Percentiles rank a stretch among this genome's conserved stretches.
phyloP scores from a whole-genome alignment of 1,140 invertebrate genomes.

The Microplitis mediator region DNA sequence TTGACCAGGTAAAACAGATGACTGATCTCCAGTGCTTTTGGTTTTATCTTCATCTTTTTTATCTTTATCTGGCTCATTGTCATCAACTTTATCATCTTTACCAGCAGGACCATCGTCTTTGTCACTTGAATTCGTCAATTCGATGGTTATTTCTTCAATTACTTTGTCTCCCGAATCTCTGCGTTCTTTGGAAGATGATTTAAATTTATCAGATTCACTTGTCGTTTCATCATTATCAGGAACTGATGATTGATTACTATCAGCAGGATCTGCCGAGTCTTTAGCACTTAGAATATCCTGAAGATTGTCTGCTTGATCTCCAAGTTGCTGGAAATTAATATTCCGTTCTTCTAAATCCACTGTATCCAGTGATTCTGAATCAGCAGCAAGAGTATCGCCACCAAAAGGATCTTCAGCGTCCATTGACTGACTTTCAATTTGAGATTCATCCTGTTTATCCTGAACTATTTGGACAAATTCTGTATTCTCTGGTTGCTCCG shows the following conservation, averaged over 20 bases:
- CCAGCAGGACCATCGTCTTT: slow-evolving; percentile 8
- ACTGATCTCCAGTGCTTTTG: slow-evolving; percentile 37
- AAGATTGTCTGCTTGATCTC: slow-evolving; percentile 47
- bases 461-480: slow-evolving; percentile 58
- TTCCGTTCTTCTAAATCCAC: slow-evolving; percentile 38
- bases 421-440: slow-evolving; percentile 50
- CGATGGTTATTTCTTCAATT: slow-evolving; percentile 1
- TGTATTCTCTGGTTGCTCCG: slow-evolving; percentile 44
- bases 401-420: slow-evolving; percentile 61
- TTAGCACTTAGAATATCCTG: slow-evolving; percentile 45
- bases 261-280: slow-evolving; percentile 13
- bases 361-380: slow-evolving; percentile 47
- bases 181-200: neutral
- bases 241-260: neutral
- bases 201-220: no score
- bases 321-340: slow-evolving; percentile 45
- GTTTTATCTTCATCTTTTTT: slow-evolving; percentile 19
- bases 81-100: neutral
- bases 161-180: slow-evolving; percentile 7
- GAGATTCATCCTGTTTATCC: slow-evolving; percentile 56
- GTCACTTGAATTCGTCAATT: slow-evolving; percentile 13
- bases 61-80: slow-evolving; percentile 7
- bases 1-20: slow-evolving; percentile 53
- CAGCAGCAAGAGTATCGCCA: slow-evolving; percentile 46
- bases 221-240: neutral